Conservation (phyloP, 1,140 invertebrate genomes). For the Bombus confusus region DNA sequence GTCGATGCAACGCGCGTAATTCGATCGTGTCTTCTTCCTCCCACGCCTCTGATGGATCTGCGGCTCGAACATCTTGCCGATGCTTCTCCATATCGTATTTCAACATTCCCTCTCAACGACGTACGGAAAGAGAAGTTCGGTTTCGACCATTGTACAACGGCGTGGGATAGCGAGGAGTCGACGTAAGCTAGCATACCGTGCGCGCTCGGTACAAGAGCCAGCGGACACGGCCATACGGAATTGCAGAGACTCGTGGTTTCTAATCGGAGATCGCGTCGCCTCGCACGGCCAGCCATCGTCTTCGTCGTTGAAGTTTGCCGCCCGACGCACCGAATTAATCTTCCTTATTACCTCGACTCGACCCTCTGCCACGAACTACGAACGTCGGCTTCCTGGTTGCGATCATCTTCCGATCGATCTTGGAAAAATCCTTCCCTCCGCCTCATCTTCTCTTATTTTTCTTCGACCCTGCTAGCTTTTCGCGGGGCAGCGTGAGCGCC, state of each 20-base stretch:
- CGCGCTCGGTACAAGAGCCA: neutral
- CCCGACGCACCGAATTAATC: slow-evolving; percentile 36
- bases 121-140: too few relatives aligned
- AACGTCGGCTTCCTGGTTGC: slow-evolving; percentile 10
- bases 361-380: slow-evolving; percentile 21
- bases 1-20: too few relatives aligned
- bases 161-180: neutral
- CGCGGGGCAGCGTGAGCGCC: too few relatives aligned
- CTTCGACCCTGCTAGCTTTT: too few relatives aligned
- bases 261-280: slow-evolving; percentile 16
- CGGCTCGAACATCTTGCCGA: too few relatives aligned
- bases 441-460: too few relatives aligned
- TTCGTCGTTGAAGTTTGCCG: neutral
- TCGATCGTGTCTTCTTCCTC: too few relatives aligned
- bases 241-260: neutral
- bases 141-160: neutral
- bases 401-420: slow-evolving; percentile 7
- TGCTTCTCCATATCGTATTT: too few relatives aligned
- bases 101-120: too few relatives aligned
- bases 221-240: neutral
- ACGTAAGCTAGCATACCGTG: neutral
- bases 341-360: slow-evolving; percentile 28
- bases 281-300: too few relatives aligned
- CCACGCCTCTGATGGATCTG: rapidly evolving
- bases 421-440: neutral